Evolutionary conservation across 2,113 vertebrate genomes (phyloP), one percentile per base, ranked within the genome.

Genomic region (Alces alces): DNA sequence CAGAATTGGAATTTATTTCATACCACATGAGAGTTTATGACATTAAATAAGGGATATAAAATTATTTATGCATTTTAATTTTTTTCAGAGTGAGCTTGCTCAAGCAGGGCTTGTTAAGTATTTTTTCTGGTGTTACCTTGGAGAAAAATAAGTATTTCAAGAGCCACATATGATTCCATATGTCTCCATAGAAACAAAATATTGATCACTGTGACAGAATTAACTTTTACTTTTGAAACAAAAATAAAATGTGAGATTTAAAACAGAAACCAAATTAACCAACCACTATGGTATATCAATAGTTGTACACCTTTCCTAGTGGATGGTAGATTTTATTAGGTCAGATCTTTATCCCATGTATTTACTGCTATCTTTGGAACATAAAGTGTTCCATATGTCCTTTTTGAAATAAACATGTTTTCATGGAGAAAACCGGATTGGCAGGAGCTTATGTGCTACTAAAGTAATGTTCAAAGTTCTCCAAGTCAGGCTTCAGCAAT

Each of bases 21-120:
- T 64, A 80, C 13, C 79, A 87, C 84, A 27, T 89, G 61, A 89
- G 80, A 64, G 1, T 47, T 82, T 93, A 21, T 96, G 82, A 96
- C 27, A 96, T 91, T 95, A 89, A 61, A 13, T 13, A 54, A 92
- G 30, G 23, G 0, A 1, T 73, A 30, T n/a, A 90, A 89, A 85
- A 61, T 36, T 84, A 61, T 89, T 93, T 89, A 92, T 76, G 33
- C 19, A 47, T 91, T 95, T 96, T 64, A 93, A 61, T 73, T 87
- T 84, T 76, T 89, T 94, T 94, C 17, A 96, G 80, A 87, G n/a
- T 1, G 84, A 92, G n/a, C 1, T 84, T 73, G 3, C 2, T 88
- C 43, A 39, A 87, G 10, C 6, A 85, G 19, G 4, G 83, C 16
- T 73, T 73, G 58, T 47, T 15, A 88, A 78, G 94, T 79, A 84